Conservation (phyloP, 2,888 invertebrate species). For the Callyntrura sp. region DNA sequence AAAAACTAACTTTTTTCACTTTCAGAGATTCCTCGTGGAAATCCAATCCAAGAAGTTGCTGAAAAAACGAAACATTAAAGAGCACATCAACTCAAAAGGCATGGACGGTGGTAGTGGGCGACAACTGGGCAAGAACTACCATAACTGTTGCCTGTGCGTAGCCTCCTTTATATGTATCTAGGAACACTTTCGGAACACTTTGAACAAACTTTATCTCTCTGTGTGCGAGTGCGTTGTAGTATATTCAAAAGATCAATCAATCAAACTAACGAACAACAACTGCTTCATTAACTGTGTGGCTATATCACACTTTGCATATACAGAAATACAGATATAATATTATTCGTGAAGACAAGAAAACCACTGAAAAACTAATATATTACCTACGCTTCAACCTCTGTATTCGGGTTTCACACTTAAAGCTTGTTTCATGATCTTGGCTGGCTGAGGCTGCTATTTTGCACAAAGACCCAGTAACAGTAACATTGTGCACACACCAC, state of each 20-base stretch:
- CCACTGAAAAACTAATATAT: slow-evolving; percentile 12
- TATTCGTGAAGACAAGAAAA: background rate
- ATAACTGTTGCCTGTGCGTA: background rate
- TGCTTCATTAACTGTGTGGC: background rate
- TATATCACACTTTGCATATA: background rate
- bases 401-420: slow-evolving; percentile 28
- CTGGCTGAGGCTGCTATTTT: background rate
- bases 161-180: slow-evolving; percentile 16
- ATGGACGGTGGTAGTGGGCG: background rate
- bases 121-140: slow-evolving; percentile 1
- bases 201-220: background rate
- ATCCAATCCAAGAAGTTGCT: too few species aligned
- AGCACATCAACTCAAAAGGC: too few species aligned
- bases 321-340: background rate
- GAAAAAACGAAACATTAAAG: too few species aligned
- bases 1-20: background rate
- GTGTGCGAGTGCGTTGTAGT: background rate
- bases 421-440: slow-evolving; percentile 23
- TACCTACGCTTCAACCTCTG: background rate
- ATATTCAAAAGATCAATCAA: background rate
- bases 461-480: background rate
- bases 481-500: background rate
- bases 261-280: background rate
- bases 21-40: too few species aligned
- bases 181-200: too few species aligned